Evolutionary conservation across 2,113 vertebrate genomes (phyloP).

Genomic region (Entelurus aequoreus): DNA sequence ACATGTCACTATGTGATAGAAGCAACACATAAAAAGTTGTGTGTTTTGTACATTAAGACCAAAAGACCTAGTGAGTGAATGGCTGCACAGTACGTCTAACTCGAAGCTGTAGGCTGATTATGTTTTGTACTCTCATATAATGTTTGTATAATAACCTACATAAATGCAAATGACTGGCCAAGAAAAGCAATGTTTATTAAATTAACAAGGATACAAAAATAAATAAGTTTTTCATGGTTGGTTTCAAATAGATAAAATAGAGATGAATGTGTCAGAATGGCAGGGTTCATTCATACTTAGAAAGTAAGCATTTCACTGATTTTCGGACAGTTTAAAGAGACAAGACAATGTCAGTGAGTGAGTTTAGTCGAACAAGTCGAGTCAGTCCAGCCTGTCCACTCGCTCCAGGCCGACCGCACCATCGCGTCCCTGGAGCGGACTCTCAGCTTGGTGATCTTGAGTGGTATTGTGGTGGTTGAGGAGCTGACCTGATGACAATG

Average conservation of each 20-base stretch:
- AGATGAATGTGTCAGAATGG: constrained; percentile 8
- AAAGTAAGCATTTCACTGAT: constrained; percentile 1
- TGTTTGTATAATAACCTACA: too few species aligned
- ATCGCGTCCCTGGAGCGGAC: constrained; percentile 67
- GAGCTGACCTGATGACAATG: constrained; percentile 22
- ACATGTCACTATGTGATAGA: too few species aligned
- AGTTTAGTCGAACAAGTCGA: constrained; percentile 63
- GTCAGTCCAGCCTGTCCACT: constrained; percentile 50
- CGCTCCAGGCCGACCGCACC: constrained; percentile 65
- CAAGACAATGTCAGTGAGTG: constrained; percentile 48
- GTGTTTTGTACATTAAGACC: too few species aligned
- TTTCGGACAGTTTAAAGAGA: constrained; percentile 4
- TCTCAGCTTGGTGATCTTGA: constrained; percentile 51
- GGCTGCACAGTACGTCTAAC: too few species aligned
- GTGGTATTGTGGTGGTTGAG: constrained; percentile 31
- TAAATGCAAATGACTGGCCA: too few species aligned
- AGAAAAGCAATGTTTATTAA: not conserved
- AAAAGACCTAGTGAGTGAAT: too few species aligned
- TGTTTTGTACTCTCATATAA: too few species aligned
- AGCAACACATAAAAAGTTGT: too few species aligned
- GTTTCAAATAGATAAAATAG: constrained; percentile 17
- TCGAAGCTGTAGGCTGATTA: too few species aligned
- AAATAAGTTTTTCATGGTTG: not conserved
- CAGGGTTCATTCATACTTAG: not conserved
- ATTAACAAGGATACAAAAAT: not conserved